These are phyloP conservation scores for Ceratotherium simum DNA, from an alignment of 2,113 vertebrate species.

Conservation along the genomic window DNA sequence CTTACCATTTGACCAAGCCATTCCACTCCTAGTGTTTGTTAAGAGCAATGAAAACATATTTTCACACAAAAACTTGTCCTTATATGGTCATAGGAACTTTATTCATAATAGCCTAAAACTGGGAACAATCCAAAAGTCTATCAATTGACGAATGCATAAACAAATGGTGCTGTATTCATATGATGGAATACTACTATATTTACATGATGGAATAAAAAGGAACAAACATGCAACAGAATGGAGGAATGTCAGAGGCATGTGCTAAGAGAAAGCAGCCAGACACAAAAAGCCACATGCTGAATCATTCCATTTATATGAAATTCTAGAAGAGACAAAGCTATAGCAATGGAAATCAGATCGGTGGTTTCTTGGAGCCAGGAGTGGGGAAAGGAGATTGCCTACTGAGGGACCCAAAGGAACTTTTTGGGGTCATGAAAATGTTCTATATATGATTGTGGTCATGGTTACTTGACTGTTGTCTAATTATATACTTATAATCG, in stretches of 20 bases:
- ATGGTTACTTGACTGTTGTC: not conserved
- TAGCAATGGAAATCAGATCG: conserved; percentile 16
- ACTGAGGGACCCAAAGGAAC: not conserved
- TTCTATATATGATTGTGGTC: not conserved
- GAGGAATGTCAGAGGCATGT: not conserved
- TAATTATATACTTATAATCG: not conserved
- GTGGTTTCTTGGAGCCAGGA: not conserved
- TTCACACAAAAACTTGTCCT: not conserved
- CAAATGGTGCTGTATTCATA: not conserved
- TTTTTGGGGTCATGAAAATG: not conserved
- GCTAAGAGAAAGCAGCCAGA: not conserved
- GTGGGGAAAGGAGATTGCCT: not conserved
- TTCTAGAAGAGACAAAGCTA: not conserved
- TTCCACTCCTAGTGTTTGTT: not conserved
- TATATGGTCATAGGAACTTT: not conserved
- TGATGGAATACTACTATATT: not conserved
- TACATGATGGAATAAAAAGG: not conserved
- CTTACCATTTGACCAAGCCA: not conserved
- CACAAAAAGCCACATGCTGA: not conserved
- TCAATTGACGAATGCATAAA: not conserved
- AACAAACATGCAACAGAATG: not conserved
- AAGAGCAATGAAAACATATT: conserved; percentile 1
- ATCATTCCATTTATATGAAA: not conserved
- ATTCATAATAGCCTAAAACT: too few relatives aligned
- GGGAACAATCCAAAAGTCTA: too few relatives aligned